Percentiles rank a stretch among this genome's conserved stretches.
These are phyloP conservation scores for Procambarus virginalis DNA, from an alignment of 1,140 invertebrate species.

Conservation along the genomic window DNA sequence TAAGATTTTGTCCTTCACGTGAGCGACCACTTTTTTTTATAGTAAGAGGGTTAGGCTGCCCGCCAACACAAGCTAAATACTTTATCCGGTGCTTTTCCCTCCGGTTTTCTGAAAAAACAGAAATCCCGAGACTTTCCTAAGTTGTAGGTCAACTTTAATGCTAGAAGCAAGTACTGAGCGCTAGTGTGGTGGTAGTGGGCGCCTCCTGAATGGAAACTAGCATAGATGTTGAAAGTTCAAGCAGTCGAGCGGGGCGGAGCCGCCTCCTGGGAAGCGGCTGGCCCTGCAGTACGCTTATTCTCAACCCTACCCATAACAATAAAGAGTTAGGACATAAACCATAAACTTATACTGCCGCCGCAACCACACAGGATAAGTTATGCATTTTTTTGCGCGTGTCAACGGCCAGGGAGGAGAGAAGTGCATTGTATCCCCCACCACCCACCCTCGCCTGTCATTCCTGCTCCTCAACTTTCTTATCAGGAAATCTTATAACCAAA, in stretches of 20 bases:
- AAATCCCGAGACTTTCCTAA: background rate
- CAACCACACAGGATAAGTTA: constrained; percentile 21
- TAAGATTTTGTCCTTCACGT: too few species aligned
- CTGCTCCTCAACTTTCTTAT: background rate
- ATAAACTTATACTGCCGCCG: constrained; percentile 51
- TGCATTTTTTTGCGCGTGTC: constrained; percentile 13
- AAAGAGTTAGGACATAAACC: constrained; percentile 66
- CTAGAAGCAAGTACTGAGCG: background rate
- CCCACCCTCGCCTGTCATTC: background rate
- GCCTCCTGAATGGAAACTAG: too few species aligned
- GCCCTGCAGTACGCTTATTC: background rate
- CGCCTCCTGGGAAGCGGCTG: too few species aligned
- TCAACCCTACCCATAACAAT: constrained; percentile 63
- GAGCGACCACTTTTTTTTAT: too few species aligned
- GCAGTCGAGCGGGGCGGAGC: too few species aligned
- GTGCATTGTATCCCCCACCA: background rate
- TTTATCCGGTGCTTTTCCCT: background rate
- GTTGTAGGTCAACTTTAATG: background rate
- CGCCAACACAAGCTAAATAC: background rate
- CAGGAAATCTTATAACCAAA: background rate
- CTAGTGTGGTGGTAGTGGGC: too few species aligned
- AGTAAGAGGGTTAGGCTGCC: too few species aligned
- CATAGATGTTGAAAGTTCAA: too few species aligned
- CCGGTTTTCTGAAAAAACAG: background rate
- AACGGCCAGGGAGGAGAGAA: background rate